Evolutionary conservation across 2,888 invertebrate species (phyloP).

Genomic region (Andrena bucephala): DNA sequence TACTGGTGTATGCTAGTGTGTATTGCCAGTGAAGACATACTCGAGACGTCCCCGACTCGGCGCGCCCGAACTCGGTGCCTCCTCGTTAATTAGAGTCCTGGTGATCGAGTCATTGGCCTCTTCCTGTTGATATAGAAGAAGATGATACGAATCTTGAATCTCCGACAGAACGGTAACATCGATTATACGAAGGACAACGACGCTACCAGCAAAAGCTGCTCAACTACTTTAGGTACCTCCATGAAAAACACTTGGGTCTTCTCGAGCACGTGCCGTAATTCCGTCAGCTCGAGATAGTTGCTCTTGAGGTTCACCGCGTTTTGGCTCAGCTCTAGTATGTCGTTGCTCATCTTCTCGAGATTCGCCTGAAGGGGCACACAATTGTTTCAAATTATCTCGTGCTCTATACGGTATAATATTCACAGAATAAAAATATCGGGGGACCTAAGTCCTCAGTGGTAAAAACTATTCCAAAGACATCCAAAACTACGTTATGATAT

Average conservation of each 20-base stretch:
- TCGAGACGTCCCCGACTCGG: slow-evolving; percentile 84
- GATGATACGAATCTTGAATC: slow-evolving; percentile 82
- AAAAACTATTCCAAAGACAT: no score
- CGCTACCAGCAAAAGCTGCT: slow-evolving; percentile 70
- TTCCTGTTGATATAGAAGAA: slow-evolving; percentile 87
- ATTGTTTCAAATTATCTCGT: neutral
- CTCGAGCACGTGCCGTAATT: slow-evolving; percentile 95
- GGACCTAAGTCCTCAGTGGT: no score
- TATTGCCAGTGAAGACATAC: slow-evolving; percentile 76
- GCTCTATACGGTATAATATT: neutral
- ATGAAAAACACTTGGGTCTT: slow-evolving; percentile 96
- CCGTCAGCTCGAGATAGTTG: slow-evolving; percentile 96
- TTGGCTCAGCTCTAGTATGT: slow-evolving; percentile 96
- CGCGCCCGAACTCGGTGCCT: slow-evolving; percentile 77
- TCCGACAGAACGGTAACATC: slow-evolving; percentile 82
- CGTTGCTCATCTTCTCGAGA: slow-evolving; percentile 97
- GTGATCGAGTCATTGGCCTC: slow-evolving; percentile 88
- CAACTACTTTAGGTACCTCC: slow-evolving; percentile 86
- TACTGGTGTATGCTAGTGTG: no score
- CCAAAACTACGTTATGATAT: no score
- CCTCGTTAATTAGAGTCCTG: slow-evolving; percentile 87
- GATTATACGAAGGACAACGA: slow-evolving; percentile 75
- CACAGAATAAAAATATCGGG: no score
- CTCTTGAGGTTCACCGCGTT: slow-evolving; percentile 96
- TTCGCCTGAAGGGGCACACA: slow-evolving; percentile 88